Base-by-base conservation (phyloP, 2,113 vertebrate species). In the Pterocles gutturalis region DNA sequence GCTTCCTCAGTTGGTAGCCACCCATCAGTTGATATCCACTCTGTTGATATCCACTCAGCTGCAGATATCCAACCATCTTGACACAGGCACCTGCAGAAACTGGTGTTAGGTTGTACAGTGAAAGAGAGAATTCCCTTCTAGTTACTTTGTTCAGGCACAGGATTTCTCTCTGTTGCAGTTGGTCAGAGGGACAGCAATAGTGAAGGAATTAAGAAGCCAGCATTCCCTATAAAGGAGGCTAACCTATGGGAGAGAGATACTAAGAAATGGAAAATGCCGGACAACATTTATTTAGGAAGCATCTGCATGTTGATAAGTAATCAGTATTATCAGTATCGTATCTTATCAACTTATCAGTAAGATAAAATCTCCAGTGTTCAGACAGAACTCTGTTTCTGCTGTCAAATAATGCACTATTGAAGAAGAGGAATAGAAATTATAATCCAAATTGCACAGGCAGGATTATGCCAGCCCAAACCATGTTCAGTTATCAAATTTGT, bases 61-160 rank as follows among this genome's bases (percentile, higher is more conserved):
- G 20, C 38, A 82, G n/a, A 49, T 31, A 79, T 2, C 9, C 11
- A 70, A 7, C 9, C 7, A 25, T 17, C 21, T 36, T 61, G 45
- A 57, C 45, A 81, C 5, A 72, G 26, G 26, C 16, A 57, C 0
- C 0, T 43, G 13, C 33, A 45, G 9, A 67, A 49, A 5, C 3
- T 65, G 24, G 4, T 48, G 34, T 49, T 70, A 53, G 8, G 16
- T 17, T 70, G 26, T 8, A 66, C 5, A 41, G 14, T 1, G 1
- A 83, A 89, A 54, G 36, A 25, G 5, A 55, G 13, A 45, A 13
- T 21, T 83, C 12, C 26, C 6, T 62, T 58, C 51, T 31, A 53
- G 34, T 5, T 77, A 2, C 7, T 65, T 61, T 70, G 13, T 65
- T 81, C 26, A 73, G 36, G 21, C 8, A 58, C 13, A 19, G 15